A percentile compares a stretch with the other conserved stretches of the same genome.
Evolutionary conservation across 1,140 invertebrate genomes (phyloP).

Genomic region (Drosophila pandora): DNA sequence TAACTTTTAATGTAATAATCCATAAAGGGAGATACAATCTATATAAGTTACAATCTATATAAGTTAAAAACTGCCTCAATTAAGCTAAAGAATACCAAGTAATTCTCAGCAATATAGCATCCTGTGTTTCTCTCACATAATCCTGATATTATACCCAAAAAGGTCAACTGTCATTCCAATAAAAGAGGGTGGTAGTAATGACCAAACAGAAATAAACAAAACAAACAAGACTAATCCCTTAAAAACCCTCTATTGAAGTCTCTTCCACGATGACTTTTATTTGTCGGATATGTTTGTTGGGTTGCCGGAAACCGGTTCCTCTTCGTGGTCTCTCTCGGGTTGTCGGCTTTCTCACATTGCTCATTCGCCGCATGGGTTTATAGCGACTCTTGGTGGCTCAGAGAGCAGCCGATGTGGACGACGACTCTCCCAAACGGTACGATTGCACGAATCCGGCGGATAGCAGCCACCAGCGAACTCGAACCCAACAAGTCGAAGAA

Average conservation of each 20-base stretch:
- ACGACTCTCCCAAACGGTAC: too few species aligned
- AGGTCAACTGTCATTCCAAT: background rate
- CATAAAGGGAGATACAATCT: too few species aligned
- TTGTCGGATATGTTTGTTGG: constrained; percentile 43
- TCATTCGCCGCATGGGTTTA: constrained; percentile 23
- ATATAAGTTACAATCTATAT: too few species aligned
- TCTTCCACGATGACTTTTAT: background rate
- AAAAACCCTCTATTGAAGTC: constrained; percentile 3
- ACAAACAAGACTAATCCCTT: constrained; percentile 25
- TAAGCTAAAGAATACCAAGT: background rate
- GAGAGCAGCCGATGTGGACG: too few species aligned
- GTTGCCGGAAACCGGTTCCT: constrained; percentile 56
- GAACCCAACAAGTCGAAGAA: too few species aligned
- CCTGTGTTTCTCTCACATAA: too few species aligned
- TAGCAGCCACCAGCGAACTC: too few species aligned
- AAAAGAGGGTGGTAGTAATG: background rate
- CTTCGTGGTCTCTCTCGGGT: constrained; percentile 15
- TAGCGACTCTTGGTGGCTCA: constrained; percentile 8
- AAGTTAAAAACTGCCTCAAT: background rate
- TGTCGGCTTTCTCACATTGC: constrained; percentile 16
- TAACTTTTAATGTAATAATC: too few species aligned
- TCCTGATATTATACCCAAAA: background rate
- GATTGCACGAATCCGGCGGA: too few species aligned
- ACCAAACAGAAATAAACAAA: constrained; percentile 19
- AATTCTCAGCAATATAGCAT: background rate